Evolutionary conservation across 2,797 vertebrate species (phyloP).

Genomic region (Chaunax sp.): DNA sequence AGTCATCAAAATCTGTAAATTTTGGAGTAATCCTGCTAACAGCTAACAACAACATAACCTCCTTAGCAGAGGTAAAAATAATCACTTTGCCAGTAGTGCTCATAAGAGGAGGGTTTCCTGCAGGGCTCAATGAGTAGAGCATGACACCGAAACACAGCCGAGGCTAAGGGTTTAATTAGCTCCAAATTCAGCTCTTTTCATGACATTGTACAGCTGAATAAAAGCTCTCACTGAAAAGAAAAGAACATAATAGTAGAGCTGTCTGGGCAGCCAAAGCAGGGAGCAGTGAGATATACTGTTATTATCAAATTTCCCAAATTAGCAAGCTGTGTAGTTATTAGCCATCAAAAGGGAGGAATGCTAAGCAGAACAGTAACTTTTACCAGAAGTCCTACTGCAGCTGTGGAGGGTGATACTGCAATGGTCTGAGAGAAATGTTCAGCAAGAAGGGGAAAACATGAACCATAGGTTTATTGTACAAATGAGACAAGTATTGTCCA

Average conservation of each 20-base stretch:
- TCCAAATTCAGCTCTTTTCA: slow-evolving; percentile 16
- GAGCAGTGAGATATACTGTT: neutral
- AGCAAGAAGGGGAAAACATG: neutral
- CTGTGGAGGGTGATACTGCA: neutral
- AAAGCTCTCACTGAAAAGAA: slow-evolving; percentile 26
- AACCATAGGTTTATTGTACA: neutral
- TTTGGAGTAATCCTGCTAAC: too few species aligned
- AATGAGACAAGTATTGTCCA: slow-evolving; percentile 40
- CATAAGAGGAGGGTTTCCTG: neutral
- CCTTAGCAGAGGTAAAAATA: neutral
- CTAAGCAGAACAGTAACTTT: neutral
- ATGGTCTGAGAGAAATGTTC: slow-evolving; percentile 1
- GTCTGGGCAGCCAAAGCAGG: neutral
- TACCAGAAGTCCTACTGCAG: neutral
- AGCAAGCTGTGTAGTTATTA: slow-evolving; percentile 3
- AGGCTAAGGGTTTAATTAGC: slow-evolving; percentile 26
- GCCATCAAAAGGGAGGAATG: neutral
- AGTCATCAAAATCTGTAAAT: too few species aligned
- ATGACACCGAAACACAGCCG: slow-evolving; percentile 21
- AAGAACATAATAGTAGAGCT: neutral
- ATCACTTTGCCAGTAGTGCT: neutral
- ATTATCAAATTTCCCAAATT: slow-evolving; percentile 18
- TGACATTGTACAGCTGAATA: slow-evolving; percentile 8
- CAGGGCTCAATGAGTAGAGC: neutral
- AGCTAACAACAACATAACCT: too few species aligned